A percentile compares a stretch with the other conserved stretches of the same genome.
Evolutionary conservation across 2,113 vertebrate species (phyloP).

Genomic region (Pachycephala philippinensis): DNA sequence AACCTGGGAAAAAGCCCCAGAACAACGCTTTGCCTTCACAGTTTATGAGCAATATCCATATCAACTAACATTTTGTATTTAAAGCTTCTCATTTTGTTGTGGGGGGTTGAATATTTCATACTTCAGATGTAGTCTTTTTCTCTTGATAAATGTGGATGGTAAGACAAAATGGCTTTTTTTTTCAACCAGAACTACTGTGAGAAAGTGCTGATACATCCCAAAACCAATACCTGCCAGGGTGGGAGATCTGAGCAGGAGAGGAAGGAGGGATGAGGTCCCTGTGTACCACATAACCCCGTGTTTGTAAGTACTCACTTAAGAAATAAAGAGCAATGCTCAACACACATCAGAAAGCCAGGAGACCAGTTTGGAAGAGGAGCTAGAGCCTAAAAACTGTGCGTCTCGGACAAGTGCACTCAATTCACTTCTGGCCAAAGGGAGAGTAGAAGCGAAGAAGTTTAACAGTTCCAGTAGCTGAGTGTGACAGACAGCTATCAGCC

Average conservation of each 20-base stretch:
- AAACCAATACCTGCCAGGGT: accelerated
- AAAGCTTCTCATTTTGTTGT: not conserved
- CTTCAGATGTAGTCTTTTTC: not conserved
- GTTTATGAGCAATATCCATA: not conserved
- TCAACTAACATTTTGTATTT: not conserved
- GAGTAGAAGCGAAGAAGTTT: not conserved
- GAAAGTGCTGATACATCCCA: not conserved
- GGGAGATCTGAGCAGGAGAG: not conserved
- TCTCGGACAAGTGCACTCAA: not conserved
- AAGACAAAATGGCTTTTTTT: not conserved
- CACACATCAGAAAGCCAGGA: not conserved
- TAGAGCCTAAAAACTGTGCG: not conserved
- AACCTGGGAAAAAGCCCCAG: not conserved
- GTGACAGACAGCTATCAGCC: not conserved
- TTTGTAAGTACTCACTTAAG: not conserved
- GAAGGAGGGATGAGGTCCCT: not conserved
- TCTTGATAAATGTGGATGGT: not conserved
- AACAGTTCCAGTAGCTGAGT: not conserved
- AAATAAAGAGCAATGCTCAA: not conserved
- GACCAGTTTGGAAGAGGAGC: not conserved
- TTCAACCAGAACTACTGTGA: not conserved
- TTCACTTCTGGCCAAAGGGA: not conserved
- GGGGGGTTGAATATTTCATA: not conserved
- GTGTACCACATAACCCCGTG: accelerated
- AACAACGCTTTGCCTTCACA: not conserved